Percentiles rank a stretch among this genome's conserved stretches.
These are phyloP conservation scores for Philereme vetulata DNA, from an alignment of 2,888 invertebrate genomes.

Conservation along the genomic window DNA sequence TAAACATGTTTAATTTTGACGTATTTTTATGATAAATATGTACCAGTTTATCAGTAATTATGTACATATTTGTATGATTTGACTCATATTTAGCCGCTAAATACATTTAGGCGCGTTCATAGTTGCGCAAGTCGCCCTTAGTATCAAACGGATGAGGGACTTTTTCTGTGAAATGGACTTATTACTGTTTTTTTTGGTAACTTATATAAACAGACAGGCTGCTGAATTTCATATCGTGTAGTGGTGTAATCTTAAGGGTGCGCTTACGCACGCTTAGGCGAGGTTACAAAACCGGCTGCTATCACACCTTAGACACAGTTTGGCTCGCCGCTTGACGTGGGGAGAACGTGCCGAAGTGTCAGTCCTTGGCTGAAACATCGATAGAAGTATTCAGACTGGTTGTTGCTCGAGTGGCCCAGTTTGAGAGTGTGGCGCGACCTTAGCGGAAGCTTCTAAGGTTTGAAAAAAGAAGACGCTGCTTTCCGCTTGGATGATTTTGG, in stretches of 20 bases:
- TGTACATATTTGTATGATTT: too few species aligned
- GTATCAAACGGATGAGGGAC: too few species aligned
- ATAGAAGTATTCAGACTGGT: not conserved
- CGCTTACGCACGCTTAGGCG: constrained; percentile 10
- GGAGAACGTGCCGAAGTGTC: constrained; percentile 7
- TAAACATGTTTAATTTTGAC: too few species aligned
- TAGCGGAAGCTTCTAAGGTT: constrained; percentile 2
- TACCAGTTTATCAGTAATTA: too few species aligned
- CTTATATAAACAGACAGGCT: not conserved
- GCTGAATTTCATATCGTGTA: not conserved
- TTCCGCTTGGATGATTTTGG: constrained; percentile 4
- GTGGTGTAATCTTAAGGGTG: constrained; percentile 14
- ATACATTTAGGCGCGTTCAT: too few species aligned
- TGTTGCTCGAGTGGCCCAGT: constrained; percentile 1
- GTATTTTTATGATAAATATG: too few species aligned
- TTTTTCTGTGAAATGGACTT: too few species aligned
- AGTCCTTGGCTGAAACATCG: not conserved
- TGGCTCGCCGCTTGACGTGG: constrained; percentile 5
- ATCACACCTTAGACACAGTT: constrained; percentile 12
- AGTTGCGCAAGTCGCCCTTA: too few species aligned
- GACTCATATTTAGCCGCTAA: too few species aligned
- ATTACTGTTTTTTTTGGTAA: too few species aligned
- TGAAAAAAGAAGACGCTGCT: not conserved
- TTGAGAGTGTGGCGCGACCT: constrained; percentile 6
- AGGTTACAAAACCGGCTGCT: constrained; percentile 16